A percentile compares a stretch with the other conserved stretches of the same genome.
phyloP scores from a whole-genome alignment of 2,888 invertebrate genomes.

The Drosophila nr. perissopoda region DNA sequence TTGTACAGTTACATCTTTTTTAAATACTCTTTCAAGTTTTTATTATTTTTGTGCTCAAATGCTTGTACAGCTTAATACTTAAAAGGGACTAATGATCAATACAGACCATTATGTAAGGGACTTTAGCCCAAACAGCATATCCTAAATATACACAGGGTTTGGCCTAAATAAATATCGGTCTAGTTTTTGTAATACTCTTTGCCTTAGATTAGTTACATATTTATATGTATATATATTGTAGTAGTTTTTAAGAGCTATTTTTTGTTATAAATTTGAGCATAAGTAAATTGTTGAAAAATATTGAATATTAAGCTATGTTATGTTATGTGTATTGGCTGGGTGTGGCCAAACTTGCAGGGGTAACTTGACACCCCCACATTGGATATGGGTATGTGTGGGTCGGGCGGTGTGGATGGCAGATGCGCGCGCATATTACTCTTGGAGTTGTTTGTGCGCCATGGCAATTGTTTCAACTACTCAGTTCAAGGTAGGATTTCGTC shows the following conservation, averaged over 20 bases:
- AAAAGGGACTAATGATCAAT: neutral
- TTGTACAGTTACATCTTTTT: neutral
- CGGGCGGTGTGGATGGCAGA: slow-evolving; percentile 1
- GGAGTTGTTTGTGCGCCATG: slow-evolving; percentile 22
- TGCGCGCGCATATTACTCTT: slow-evolving; percentile 50
- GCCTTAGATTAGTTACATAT: neutral
- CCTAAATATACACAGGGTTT: neutral
- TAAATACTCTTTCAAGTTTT: neutral
- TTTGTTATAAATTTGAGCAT: neutral
- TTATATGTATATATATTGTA: neutral
- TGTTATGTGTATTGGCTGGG: slow-evolving; percentile 51
- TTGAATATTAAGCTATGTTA: neutral
- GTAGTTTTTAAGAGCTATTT: neutral
- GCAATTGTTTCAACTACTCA: slow-evolving; percentile 51
- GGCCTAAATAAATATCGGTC: neutral
- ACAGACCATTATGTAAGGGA: neutral
- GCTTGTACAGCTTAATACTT: neutral
- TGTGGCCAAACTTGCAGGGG: slow-evolving; percentile 54
- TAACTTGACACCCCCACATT: slow-evolving; percentile 24
- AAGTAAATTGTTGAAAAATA: neutral
- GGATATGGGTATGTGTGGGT: neutral
- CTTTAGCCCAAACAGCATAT: neutral
- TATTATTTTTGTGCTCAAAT: neutral
- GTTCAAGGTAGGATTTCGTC: slow-evolving; percentile 62
- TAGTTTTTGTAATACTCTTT: neutral